Evolutionary conservation across 2,113 vertebrate genomes (phyloP).

Genomic region (Progne subis): DNA sequence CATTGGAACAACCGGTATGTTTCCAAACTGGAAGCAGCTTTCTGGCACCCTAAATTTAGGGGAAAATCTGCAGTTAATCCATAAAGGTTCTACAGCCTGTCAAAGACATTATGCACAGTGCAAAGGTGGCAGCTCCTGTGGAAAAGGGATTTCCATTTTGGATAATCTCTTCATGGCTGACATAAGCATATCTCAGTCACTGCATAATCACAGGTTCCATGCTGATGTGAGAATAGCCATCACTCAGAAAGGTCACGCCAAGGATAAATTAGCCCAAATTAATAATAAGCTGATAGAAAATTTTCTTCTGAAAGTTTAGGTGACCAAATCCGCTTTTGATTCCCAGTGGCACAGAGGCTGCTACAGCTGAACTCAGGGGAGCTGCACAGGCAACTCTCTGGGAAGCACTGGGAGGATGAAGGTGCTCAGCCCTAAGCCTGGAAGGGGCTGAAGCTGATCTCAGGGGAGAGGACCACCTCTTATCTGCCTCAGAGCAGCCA

Average conservation of each 20-base stretch:
- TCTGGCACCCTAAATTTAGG: background rate
- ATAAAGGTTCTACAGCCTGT: background rate
- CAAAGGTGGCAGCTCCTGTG: background rate
- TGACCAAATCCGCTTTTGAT: background rate
- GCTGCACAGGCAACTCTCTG: background rate
- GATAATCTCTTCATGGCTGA: background rate
- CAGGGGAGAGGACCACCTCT: background rate
- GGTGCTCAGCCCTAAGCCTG: background rate
- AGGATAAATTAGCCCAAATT: background rate
- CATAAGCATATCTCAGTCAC: background rate
- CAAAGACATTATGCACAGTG: background rate
- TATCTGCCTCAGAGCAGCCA: background rate
- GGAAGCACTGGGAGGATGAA: background rate
- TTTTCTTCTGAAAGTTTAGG: background rate
- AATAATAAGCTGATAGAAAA: background rate
- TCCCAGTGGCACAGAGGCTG: background rate
- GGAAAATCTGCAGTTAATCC: background rate
- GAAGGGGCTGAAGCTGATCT: background rate
- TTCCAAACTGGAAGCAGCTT: background rate
- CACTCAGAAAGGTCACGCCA: background rate
- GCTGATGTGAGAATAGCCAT: background rate
- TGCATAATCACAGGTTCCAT: background rate
- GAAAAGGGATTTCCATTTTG: background rate
- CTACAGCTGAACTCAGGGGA: background rate
- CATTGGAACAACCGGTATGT: background rate